Evolutionary conservation across 2,888 invertebrate genomes (phyloP), one percentile per base, ranked within the genome.

Genomic region (Ormyrus labotus): DNA sequence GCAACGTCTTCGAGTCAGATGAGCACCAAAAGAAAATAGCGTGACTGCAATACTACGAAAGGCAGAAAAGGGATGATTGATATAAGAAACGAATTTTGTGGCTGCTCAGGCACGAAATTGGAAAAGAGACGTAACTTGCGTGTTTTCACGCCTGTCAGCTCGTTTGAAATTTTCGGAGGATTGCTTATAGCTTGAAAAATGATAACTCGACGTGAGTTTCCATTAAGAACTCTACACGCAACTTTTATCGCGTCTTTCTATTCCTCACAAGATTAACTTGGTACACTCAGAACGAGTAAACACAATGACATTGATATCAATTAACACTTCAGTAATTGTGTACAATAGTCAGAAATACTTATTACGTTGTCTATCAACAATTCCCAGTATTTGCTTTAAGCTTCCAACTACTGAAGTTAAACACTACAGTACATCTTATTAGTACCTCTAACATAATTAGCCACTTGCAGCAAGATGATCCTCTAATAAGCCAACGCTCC

Each of bases 1-100:
- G 13, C 51, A n/a, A 13, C 69, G 57, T 19, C 45, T 9, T 53
- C 50, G 13, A 34, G 55, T 55, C 11, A 8, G 11, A n/a, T 50
- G n/a, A 11, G n/a, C 9, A 34, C 34, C 34, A 34, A 34, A 34
- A 34, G 34, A 34, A 34, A 34, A 34, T 34, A 34, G 34, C 34
- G 10, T 3, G 63, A 63, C n/a, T 6, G 50, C 11, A 45, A 11
- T 19, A 45, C 6, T 5, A n/a, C 13, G 76, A 50, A 13, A 9
- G 13, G 51, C 67, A 48, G 53, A 55, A 71, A 70, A 60, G 34
- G 60, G 13, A 60, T 78, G 71, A 78, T 71, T 67, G 78, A 71
- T 71, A 67, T 50, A 65, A 71, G 60, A 65, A 60, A 67, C 70
- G 78, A 60, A 72, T 72, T 34, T 71, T 58, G 53, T 50, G 47